Conservation (phyloP, 2,113 vertebrate species). For the Coregonus clupeaformis region DNA sequence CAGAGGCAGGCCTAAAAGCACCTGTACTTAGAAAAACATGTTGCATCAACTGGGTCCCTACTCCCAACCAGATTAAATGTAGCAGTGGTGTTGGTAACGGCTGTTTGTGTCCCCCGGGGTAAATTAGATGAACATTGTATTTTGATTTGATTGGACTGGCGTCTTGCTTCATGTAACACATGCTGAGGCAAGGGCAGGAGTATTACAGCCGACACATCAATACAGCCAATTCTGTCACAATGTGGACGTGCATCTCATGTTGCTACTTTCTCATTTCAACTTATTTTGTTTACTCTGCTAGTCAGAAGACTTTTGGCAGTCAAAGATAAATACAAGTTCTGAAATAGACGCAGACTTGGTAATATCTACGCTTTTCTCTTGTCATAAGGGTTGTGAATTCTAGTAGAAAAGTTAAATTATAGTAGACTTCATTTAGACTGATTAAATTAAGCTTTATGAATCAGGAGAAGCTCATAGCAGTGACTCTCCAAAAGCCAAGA, state of each 20-base stretch:
- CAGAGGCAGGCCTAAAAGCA: too few species aligned
- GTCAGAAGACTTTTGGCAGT: not conserved
- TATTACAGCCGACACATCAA: not conserved
- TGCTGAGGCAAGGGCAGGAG: not conserved
- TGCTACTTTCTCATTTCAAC: not conserved
- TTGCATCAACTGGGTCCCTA: not conserved
- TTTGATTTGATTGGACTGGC: not conserved
- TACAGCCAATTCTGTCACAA: not conserved
- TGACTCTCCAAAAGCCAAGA: not conserved
- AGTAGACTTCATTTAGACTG: not conserved
- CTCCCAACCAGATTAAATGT: constrained; percentile 18
- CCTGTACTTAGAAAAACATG: not conserved
- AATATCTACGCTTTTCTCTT: too few species aligned
- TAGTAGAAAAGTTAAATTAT: too few species aligned
- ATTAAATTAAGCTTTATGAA: not conserved
- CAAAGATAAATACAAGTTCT: not conserved
- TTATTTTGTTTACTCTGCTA: not conserved
- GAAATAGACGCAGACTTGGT: too few species aligned
- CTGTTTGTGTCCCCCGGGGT: not conserved
- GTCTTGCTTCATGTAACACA: not conserved
- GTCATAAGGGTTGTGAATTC: not conserved
- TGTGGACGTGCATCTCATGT: not conserved
- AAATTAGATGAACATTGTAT: constrained; percentile 21
- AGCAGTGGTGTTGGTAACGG: not conserved
- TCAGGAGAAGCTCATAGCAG: not conserved